phyloP scores from a whole-genome alignment of 2,888 invertebrate genomes.

The Nemoura dubitans region DNA sequence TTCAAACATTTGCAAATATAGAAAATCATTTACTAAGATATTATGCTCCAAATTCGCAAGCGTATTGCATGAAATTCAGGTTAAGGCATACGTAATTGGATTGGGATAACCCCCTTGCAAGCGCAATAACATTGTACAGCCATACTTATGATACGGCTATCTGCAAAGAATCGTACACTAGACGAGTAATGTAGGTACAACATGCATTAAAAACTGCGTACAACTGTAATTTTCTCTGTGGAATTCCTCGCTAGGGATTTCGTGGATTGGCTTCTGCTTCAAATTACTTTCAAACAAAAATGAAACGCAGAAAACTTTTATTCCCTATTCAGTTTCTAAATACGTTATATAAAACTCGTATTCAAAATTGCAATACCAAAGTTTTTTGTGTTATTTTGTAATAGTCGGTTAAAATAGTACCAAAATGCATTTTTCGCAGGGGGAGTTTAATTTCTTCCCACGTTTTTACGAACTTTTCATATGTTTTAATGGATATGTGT shows the following conservation, averaged over 20 bases:
- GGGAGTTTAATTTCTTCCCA: neutral
- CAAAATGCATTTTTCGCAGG: neutral
- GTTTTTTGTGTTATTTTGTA: neutral
- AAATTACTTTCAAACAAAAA: conserved; percentile 12
- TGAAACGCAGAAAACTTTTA: neutral
- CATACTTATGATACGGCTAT: neutral
- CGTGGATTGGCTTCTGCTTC: neutral
- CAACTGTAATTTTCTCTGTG: conserved; percentile 13
- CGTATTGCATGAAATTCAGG: no score
- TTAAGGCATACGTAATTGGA: no score
- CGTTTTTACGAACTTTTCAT: neutral
- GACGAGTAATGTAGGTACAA: neutral
- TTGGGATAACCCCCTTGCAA: neutral
- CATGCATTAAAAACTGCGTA: conserved; percentile 24
- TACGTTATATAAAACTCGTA: neutral
- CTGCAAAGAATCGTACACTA: neutral
- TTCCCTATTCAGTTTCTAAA: conserved; percentile 2
- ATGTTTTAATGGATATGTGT: neutral
- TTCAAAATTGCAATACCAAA: neutral
- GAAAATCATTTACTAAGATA: no score
- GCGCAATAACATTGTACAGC: conserved; percentile 17
- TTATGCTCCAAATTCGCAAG: no score
- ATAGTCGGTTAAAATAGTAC: neutral
- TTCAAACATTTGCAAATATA: no score
- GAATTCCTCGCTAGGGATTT: conserved; percentile 17